These are phyloP conservation scores for Charaxes varanes DNA, from an alignment of 1,140 invertebrate genomes.

Conservation along the genomic window DNA sequence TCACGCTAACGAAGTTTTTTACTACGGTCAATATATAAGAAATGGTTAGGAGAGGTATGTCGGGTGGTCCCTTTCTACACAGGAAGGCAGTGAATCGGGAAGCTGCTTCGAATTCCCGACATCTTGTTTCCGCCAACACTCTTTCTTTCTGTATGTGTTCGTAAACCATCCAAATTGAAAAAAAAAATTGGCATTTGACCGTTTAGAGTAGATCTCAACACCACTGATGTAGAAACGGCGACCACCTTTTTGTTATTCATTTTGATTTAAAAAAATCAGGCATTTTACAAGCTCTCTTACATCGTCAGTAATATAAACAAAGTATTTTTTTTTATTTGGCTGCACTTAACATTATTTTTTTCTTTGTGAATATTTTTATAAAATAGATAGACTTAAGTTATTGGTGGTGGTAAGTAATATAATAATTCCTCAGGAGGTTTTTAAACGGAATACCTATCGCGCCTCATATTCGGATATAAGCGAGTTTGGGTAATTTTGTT, in stretches of 20 bases:
- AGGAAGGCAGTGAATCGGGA: slow-evolving; percentile 37
- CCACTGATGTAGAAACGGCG: slow-evolving; percentile 49
- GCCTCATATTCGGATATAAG: too few relatives aligned
- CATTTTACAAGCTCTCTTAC: too few relatives aligned
- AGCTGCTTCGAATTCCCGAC: slow-evolving; percentile 37
- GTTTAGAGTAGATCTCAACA: slow-evolving; percentile 56
- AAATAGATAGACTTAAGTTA: too few relatives aligned
- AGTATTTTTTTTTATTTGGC: too few relatives aligned
- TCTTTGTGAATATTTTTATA: too few relatives aligned
- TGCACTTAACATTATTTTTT: too few relatives aligned
- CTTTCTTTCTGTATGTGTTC: slow-evolving; percentile 39
- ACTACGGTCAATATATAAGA: slow-evolving; percentile 1
- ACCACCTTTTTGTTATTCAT: slow-evolving; percentile 23
- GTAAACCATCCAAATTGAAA: slow-evolving; percentile 32
- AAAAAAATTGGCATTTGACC: slow-evolving; percentile 47
- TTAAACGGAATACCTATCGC: too few relatives aligned
- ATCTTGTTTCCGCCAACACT: slow-evolving; percentile 32
- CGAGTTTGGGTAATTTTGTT: neutral
- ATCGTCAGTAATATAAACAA: too few relatives aligned
- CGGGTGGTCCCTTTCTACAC: slow-evolving; percentile 42
- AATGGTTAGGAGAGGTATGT: neutral
- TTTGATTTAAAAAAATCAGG: too few relatives aligned
- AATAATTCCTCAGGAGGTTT: too few relatives aligned
- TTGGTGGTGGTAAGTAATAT: too few relatives aligned
- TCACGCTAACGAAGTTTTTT: slow-evolving; percentile 34